Percentiles rank a stretch among this genome's conserved stretches.
Evolutionary conservation across 2,113 vertebrate genomes (phyloP).

Genomic region (Scomber colias): DNA sequence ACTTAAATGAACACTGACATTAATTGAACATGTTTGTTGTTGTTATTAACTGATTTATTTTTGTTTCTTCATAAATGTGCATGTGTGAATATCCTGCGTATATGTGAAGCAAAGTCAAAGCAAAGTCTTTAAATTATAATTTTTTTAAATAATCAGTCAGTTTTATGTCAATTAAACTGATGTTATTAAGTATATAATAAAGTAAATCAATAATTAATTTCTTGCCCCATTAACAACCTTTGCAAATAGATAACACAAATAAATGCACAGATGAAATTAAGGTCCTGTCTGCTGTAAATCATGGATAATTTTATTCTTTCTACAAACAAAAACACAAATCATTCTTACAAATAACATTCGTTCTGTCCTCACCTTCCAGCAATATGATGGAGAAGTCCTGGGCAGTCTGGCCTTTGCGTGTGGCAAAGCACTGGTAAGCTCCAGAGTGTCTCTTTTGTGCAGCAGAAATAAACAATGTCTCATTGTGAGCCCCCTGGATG

Average conservation of each 20-base stretch:
- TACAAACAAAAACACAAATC: neutral
- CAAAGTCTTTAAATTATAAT: too few species aligned
- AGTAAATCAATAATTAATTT: too few species aligned
- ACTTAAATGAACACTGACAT: neutral
- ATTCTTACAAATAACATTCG: neutral
- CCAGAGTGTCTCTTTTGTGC: slow-evolving; percentile 98
- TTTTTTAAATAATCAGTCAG: neutral
- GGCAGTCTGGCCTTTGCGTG: slow-evolving; percentile 93
- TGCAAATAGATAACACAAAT: neutral
- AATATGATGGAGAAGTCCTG: slow-evolving; percentile 97
- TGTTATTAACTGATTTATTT: neutral
- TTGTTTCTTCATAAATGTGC: neutral
- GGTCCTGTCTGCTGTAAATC: neutral
- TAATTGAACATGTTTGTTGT: too few species aligned
- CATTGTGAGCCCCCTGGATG: slow-evolving; percentile 96
- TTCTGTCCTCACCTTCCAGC: slow-evolving; percentile 90
- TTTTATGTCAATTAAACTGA: neutral
- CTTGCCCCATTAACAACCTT: neutral
- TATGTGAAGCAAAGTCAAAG: neutral
- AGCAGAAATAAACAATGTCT: slow-evolving; percentile 95
- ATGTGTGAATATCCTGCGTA: neutral
- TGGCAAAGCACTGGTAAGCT: slow-evolving; percentile 98
- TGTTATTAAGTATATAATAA: neutral
- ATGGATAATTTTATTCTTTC: neutral
- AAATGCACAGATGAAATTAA: neutral